Evolutionary conservation across 1,140 invertebrate species (phyloP).

Genomic region (Tetramorium parvispinum): DNA sequence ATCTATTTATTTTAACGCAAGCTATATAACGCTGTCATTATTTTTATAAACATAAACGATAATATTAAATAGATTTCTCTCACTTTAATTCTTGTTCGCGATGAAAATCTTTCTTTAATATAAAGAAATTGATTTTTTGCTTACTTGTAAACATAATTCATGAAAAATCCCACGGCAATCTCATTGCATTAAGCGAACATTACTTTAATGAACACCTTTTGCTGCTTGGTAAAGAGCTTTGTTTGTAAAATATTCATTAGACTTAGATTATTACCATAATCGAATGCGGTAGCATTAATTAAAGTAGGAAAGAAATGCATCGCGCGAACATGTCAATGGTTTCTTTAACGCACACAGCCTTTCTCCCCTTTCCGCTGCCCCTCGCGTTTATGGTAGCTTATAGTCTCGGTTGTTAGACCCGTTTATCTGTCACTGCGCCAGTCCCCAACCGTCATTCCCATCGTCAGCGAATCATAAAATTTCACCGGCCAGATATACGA

Average conservation of each 20-base stretch:
- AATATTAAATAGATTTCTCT: neutral
- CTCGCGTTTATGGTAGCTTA: slow-evolving; percentile 34
- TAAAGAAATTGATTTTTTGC: too few relatives aligned
- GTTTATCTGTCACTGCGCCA: slow-evolving; percentile 35
- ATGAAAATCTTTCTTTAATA: neutral
- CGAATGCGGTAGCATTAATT: neutral
- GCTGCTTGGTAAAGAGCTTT: neutral
- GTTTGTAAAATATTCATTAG: slow-evolving; percentile 12
- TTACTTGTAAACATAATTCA: neutral
- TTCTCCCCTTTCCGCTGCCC: neutral
- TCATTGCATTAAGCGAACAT: neutral
- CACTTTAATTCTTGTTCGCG: neutral
- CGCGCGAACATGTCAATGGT: slow-evolving; percentile 27
- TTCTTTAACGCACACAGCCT: neutral
- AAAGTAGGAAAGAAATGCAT: neutral
- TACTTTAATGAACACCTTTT: slow-evolving; percentile 11
- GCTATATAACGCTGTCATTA: neutral
- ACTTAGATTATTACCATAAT: slow-evolving; percentile 18
- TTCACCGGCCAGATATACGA: slow-evolving; percentile 28
- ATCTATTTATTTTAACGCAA: neutral
- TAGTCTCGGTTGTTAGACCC: slow-evolving; percentile 53
- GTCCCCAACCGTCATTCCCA: slow-evolving; percentile 20
- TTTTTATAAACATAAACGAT: neutral
- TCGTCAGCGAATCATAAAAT: slow-evolving; percentile 64
- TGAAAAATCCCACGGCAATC: neutral